Evolutionary conservation across 2,113 vertebrate genomes (phyloP).

Genomic region (Amblyopsis rosae): DNA sequence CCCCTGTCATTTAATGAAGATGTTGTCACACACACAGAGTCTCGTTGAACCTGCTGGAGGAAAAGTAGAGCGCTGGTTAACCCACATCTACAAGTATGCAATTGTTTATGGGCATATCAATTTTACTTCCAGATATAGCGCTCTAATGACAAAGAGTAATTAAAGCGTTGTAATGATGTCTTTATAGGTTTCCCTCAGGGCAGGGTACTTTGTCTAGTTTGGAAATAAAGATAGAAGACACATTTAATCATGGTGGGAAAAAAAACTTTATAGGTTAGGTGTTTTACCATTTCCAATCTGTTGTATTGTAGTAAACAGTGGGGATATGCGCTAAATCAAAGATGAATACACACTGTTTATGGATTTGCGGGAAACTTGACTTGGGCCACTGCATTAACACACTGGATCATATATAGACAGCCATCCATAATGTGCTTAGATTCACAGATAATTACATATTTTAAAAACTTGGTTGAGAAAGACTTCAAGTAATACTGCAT

Average conservation of each 20-base stretch:
- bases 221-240: constrained; percentile 63
- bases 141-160: constrained; percentile 76
- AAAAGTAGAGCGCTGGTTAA: constrained; percentile 33
- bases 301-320: constrained; percentile 20
- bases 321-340: constrained; percentile 35
- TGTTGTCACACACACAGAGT: constrained; percentile 29
- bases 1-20: constrained; percentile 35
- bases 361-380: too few species aligned
- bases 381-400: too few species aligned
- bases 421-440: too few species aligned
- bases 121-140: constrained; percentile 56
- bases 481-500: too few species aligned
- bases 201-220: constrained; percentile 63
- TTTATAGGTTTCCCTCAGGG: constrained; percentile 54
- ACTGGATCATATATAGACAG: too few species aligned
- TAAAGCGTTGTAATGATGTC: constrained; percentile 72
- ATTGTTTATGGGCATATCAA: constrained; percentile 69
- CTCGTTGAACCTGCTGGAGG: constrained; percentile 19
- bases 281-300: constrained; percentile 54
- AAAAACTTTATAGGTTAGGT: constrained; percentile 60
- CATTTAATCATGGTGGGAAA: constrained; percentile 50
- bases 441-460: too few species aligned
- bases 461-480: too few species aligned
- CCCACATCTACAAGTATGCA: constrained; percentile 44
- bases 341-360: not conserved